Evolutionary conservation across 2,888 invertebrate genomes (phyloP), one percentile per base, ranked within the genome.

Genomic region (Polyommatus iphigenia): DNA sequence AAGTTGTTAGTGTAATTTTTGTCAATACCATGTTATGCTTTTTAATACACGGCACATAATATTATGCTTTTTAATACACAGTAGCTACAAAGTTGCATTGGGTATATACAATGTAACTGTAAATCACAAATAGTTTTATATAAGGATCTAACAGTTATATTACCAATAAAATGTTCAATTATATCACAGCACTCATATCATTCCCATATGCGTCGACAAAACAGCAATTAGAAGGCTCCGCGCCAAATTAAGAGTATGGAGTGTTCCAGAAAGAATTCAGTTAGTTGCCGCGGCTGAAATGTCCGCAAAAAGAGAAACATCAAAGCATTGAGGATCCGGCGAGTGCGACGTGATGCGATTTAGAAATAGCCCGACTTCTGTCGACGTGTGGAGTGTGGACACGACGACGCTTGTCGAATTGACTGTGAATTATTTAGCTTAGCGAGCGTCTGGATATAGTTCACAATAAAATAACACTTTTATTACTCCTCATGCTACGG

Each of bases 231-330:
- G 75, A 79, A 78, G 77, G 82, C 80, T 71, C 79, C 72, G 79
- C 83, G 50, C 75, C 83, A 84, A 87, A 86, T 84, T 85, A 87
- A 85, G 85, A 84, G 84, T 83, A 83, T 82, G 81, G 81, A 87
- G 89, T 84, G 87, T 91, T 91, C 90, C 89, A 90, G 91, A 93
- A 92, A 93, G 89, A 86, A 91, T 93, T 91, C 87, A 85, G 88
- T 83, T 83, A 81, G 86, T 86, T 86, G 87, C 88, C 87, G 84
- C 80, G 80, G 80, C 87, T 90, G 91, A 92, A 91, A 92, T 91
- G 91, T 83, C 87, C 85, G 92, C 93, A 94, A 94, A 93, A 93
- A 93, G 92, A 92, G 89, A 85, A 87, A 93, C 92, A 92, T 94
- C 93, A 94, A 94, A 93, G 93, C 89, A 87, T 87, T 86, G 85